Base-by-base conservation (phyloP, 2,113 vertebrate species). In the Heptranchias perlo region DNA sequence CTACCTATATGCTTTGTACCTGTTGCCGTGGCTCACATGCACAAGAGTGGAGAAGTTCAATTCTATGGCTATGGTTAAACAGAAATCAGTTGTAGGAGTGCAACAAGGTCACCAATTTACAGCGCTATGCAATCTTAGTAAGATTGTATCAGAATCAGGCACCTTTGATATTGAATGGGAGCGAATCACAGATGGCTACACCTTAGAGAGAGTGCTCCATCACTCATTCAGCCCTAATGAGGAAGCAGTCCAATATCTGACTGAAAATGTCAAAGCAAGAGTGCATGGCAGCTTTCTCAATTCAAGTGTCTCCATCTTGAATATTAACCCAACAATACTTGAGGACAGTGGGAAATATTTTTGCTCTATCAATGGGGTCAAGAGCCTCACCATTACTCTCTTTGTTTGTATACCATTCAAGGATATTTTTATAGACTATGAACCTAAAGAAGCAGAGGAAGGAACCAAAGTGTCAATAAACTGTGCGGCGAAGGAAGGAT, bases 301-400 rank as follows among this genome's bases (percentile, higher is more conserved):
- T 69, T 23, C 94, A 28, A 95, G 44, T 35, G 28, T 95, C 44
- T 95, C 94, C 64, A 18, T 95, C 65, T 95, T 95, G 94, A 69
- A 49, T 25, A 49, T 95, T 73, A 52, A 73, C 23, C 65, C 94
- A 49, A 44, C 39, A 35, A 44, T 67, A 47, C 44, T 95, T 49
- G 94, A 95, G 23, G 94, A 95, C 64, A 95, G 64, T 31, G 94
- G 94, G 25, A 95, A 95, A 95, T 95, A 95, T 62, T 49, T 73
- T 69, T 95, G 94, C 65, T 95, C 25, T 13, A 47, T 95, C 62
- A 95, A 95, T 49, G 94, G 94, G 28, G 39, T 95, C 6, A 95
- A 95, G 47, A 67, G 44, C 11, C 64, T 49, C 21, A 49, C 65
- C 5, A 69, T 69, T 35, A 95, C 39, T 31, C 44, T 95, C 94